Percentiles rank a stretch among this genome's conserved stretches.
These are phyloP conservation scores for Dasyprocta punctata DNA, from an alignment of 2,113 vertebrate species.

Conservation along the genomic window DNA sequence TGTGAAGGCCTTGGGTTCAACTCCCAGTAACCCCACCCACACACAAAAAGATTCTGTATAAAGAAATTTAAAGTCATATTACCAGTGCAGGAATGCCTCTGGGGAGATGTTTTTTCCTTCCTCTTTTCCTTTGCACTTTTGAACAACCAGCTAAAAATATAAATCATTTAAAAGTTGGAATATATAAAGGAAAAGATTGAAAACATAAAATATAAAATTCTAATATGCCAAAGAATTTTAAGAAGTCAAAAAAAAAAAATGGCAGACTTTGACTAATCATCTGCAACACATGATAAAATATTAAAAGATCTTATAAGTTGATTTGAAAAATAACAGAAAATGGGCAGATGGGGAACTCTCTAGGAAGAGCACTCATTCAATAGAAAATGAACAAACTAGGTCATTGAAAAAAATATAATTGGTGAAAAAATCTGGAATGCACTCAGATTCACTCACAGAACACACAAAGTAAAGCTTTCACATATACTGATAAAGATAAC, in stretches of 20 bases:
- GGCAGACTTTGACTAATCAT: not conserved
- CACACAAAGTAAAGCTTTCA: not conserved
- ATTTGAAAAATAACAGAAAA: slow-evolving; percentile 12
- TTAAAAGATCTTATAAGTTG: not conserved
- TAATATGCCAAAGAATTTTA: not conserved
- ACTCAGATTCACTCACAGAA: not conserved
- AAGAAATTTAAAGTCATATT: slow-evolving; percentile 50
- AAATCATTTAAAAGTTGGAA: slow-evolving; percentile 5
- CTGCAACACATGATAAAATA: not conserved
- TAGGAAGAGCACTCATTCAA: not conserved
- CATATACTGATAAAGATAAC: not conserved
- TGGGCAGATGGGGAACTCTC: not conserved
- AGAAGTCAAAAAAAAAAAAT: not conserved
- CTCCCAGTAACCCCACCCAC: not conserved
- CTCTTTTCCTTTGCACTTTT: slow-evolving; percentile 42
- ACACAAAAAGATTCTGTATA: not conserved
- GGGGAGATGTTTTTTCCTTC: not conserved
- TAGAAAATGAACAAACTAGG: not conserved
- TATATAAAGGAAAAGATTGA: slow-evolving; percentile 24
- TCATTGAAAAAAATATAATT: not conserved
- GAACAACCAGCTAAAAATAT: slow-evolving; percentile 52
- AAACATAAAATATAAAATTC: not conserved
- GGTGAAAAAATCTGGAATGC: not conserved
- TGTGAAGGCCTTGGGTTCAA: not conserved
- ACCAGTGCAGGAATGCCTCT: not conserved